Evolutionary conservation across 2,888 invertebrate species (phyloP).

Genomic region (Pegoplata infirma): DNA sequence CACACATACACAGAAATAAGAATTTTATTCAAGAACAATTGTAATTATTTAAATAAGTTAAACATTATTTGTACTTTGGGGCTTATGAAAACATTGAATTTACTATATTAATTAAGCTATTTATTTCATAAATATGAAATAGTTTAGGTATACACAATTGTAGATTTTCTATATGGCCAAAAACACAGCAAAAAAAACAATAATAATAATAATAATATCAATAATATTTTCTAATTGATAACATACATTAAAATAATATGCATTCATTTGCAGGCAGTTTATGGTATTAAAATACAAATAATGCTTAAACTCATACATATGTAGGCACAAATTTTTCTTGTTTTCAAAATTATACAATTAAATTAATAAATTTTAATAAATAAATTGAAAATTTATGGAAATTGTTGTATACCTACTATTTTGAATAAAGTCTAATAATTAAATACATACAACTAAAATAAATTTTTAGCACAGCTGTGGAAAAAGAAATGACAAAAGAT

Average conservation of each 20-base stretch:
- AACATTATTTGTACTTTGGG: not conserved
- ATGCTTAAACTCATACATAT: not conserved
- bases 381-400: constrained; percentile 20
- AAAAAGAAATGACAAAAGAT: too few species aligned
- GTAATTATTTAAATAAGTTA: not conserved
- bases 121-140: too few species aligned
- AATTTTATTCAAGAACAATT: not conserved
- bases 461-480: too few species aligned
- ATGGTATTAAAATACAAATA: not conserved
- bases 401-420: not conserved
- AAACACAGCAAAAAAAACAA: too few species aligned
- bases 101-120: not conserved
- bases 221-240: not conserved
- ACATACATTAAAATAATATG: not conserved
- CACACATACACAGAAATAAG: not conserved
- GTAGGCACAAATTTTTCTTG: not conserved
- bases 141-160: too few species aligned
- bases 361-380: constrained; percentile 21
- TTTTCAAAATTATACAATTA: constrained; percentile 5
- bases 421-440: too few species aligned
- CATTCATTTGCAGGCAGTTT: not conserved
- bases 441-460: too few species aligned
- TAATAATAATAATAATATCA: too few species aligned
- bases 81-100: not conserved
- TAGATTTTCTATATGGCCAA: too few species aligned